Evolutionary conservation across 1,140 invertebrate genomes (phyloP).

Genomic region (Drosophila oshimai): DNA sequence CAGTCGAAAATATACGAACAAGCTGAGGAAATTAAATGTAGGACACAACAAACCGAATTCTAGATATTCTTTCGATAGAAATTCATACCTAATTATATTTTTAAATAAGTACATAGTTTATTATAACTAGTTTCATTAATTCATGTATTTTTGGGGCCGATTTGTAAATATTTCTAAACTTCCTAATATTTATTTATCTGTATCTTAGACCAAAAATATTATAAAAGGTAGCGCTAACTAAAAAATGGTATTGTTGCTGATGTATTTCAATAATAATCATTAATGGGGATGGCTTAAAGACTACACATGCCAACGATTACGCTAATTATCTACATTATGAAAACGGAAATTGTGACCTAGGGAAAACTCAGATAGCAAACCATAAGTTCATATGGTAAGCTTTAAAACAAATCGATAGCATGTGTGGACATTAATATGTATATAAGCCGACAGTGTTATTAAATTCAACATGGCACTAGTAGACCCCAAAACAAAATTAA

Average conservation of each 20-base stretch:
- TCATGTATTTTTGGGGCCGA: too few relatives aligned
- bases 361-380: not conserved
- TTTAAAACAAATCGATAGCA: not conserved
- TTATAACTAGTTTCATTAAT: too few relatives aligned
- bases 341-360: slow-evolving; percentile 7
- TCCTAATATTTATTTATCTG: too few relatives aligned
- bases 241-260: too few relatives aligned
- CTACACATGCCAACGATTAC: not conserved
- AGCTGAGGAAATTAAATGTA: not conserved
- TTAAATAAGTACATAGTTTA: not conserved
- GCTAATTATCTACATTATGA: not conserved
- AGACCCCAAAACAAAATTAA: not conserved
- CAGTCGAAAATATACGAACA: not conserved
- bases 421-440: too few relatives aligned
- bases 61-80: not conserved
- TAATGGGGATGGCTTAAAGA: too few relatives aligned
- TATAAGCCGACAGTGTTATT: too few relatives aligned
- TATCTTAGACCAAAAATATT: too few relatives aligned
- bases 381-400: not conserved
- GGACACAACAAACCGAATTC: not conserved
- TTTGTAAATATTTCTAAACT: not conserved
- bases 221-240: too few relatives aligned
- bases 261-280: too few relatives aligned
- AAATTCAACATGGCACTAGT: too few relatives aligned
- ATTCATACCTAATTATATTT: not conserved